A percentile compares a stretch with the other conserved stretches of the same genome.
Evolutionary conservation across 2,113 vertebrate genomes (phyloP).

Genomic region (Regulus satrapa): DNA sequence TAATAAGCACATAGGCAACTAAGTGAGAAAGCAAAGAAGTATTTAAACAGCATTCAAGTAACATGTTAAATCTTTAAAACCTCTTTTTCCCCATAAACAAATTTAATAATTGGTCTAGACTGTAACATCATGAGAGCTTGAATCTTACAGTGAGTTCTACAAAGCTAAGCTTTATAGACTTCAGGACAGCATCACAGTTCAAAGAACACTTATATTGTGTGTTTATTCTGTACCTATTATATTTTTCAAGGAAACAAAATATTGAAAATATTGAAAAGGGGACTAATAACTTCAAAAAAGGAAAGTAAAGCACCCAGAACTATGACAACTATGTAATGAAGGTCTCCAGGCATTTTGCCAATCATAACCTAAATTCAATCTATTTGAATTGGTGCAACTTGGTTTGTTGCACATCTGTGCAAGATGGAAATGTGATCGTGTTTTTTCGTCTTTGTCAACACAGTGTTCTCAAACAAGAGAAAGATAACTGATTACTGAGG

Average conservation of each 20-base stretch:
- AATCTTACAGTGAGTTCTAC: background rate
- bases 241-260: background rate
- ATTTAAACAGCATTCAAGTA: background rate
- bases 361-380: background rate
- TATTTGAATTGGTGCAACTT: background rate
- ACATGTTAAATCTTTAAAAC: background rate
- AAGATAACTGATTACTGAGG: background rate
- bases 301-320: background rate
- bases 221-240: background rate
- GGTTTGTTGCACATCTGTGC: background rate
- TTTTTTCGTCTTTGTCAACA: background rate
- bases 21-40: background rate
- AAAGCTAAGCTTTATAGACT: background rate
- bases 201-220: background rate
- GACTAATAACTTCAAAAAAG: background rate
- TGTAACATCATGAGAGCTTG: background rate
- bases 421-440: background rate
- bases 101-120: background rate
- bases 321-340: background rate
- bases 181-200: background rate
- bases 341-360: background rate
- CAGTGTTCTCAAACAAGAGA: background rate
- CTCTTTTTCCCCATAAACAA: background rate
- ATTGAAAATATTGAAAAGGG: background rate
- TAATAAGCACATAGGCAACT: background rate